Base-by-base conservation (phyloP, 2,888 invertebrate genomes). In the Geophilus truncorum region DNA sequence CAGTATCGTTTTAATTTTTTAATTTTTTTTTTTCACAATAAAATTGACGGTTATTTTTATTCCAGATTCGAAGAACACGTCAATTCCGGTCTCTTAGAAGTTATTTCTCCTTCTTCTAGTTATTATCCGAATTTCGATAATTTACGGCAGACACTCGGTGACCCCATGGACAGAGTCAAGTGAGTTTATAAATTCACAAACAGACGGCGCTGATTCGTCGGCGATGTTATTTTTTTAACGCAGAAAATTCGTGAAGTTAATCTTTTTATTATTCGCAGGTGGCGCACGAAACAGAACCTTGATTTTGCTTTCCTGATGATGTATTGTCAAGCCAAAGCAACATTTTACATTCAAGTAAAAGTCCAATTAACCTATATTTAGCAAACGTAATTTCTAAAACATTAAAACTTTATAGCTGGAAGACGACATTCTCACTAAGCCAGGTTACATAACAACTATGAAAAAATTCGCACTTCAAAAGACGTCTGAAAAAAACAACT, bases 271-370 rank as follows among this genome's bases (percentile, higher is more conserved):
- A n/a, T n/a, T n/a, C n/a, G n/a, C 25, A 91, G 92, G 80, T 98
- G 97, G 97, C 89, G 97, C 80, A 94, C 96, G 3, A 98, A 98
- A 85, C 97, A 98, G 87, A 97, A 97, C 86, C 89, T 97, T 81
- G 97, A 98, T 86, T 95, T 93, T 85, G 93, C 96, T 0, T 98
- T 93, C 87, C 89, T 98, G 15, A 98, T 98, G 97, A 92, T 96
- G 81, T 97, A 97, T 85, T 94, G 94, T 0, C 93, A 94, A 85
- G 91, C 93, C 0, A 93, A 93, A 86, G 97, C 94, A 81, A 92
- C 92, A 0, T 97, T 94, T 87, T 98, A 97, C 86, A 91, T 97
- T 21, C 88, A 88, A 86, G 88, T 88, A 84, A 80, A 83, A n/a
- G n/a, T n/a, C n/a, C n/a, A n/a, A n/a, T n/a, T n/a, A n/a, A n/a